phyloP scores from a whole-genome alignment of 2,113 vertebrate genomes.

The Sula dactylatra region DNA sequence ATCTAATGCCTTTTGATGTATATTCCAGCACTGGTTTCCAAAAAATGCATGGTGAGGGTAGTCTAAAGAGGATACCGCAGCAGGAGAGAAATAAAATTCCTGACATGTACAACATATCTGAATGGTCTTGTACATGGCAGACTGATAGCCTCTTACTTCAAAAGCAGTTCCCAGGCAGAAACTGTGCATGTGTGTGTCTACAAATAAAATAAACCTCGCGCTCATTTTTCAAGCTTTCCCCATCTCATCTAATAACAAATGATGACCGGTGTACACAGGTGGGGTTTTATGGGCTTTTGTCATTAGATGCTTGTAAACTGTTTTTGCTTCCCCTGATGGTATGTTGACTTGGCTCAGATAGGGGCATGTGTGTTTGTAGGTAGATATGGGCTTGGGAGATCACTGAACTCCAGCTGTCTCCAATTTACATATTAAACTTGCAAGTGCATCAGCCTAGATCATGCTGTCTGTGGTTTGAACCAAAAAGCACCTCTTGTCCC shows the following conservation, averaged over 20 bases:
- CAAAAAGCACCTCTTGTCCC: neutral
- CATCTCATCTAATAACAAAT: neutral
- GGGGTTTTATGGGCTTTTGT: neutral
- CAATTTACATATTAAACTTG: neutral
- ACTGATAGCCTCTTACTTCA: neutral
- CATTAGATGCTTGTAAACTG: neutral
- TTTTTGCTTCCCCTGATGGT: neutral
- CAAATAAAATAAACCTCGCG: neutral
- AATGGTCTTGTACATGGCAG: neutral
- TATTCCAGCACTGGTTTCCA: neutral
- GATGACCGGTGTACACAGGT: fast-evolving
- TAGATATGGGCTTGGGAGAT: neutral
- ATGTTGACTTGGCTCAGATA: neutral
- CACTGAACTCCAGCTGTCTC: neutral
- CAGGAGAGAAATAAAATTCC: neutral
- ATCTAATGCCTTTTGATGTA: neutral
- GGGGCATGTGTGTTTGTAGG: neutral
- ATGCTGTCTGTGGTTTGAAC: neutral
- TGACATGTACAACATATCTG: neutral
- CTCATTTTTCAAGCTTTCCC: neutral
- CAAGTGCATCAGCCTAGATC: neutral
- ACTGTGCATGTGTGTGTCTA: neutral
- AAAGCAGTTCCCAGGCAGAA: neutral
- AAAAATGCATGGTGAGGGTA: neutral
- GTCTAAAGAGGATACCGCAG: neutral